These are phyloP conservation scores for Romanogobio albipinnatus DNA, from an alignment of 2,113 vertebrate species.

Conservation along the genomic window DNA sequence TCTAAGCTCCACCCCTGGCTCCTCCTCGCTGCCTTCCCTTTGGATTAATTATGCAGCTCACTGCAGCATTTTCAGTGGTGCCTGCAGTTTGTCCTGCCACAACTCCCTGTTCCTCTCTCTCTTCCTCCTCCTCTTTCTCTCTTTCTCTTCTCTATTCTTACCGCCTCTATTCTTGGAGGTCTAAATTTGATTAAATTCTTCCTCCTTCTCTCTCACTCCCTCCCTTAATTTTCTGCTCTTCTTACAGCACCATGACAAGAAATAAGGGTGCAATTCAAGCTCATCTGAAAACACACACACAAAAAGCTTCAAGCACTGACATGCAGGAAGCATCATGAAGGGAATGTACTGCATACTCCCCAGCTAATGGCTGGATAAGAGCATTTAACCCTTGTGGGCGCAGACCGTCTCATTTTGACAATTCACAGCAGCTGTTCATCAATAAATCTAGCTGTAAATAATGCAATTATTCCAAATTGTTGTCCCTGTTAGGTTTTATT, in stretches of 20 bases:
- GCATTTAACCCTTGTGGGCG: slow-evolving; percentile 1
- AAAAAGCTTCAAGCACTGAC: slow-evolving; percentile 10
- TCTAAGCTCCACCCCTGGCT: background rate
- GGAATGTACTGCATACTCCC: background rate
- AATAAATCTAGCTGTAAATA: background rate
- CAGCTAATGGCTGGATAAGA: background rate
- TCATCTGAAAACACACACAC: slow-evolving; percentile 18
- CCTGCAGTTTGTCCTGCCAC: slow-evolving; percentile 43
- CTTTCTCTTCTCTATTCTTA: slow-evolving; percentile 18
- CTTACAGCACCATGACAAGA: slow-evolving; percentile 19
- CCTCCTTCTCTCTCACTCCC: background rate
- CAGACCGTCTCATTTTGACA: background rate
- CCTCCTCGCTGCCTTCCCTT: slow-evolving; percentile 24
- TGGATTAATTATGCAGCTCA: slow-evolving; percentile 55
- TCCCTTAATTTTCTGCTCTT: background rate
- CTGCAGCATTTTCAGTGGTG: slow-evolving; percentile 46
- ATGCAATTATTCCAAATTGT: background rate
- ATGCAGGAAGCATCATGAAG: background rate
- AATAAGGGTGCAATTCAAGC: slow-evolving; percentile 20
- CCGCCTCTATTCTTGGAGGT: slow-evolving; percentile 38
- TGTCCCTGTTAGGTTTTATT: background rate
- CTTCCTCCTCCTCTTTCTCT: background rate
- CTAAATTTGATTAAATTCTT: slow-evolving; percentile 36
- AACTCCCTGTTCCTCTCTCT: slow-evolving; percentile 14
- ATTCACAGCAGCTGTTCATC: background rate